phyloP scores from a whole-genome alignment of 2,888 invertebrate genomes.

The Chelonus formosanus region DNA sequence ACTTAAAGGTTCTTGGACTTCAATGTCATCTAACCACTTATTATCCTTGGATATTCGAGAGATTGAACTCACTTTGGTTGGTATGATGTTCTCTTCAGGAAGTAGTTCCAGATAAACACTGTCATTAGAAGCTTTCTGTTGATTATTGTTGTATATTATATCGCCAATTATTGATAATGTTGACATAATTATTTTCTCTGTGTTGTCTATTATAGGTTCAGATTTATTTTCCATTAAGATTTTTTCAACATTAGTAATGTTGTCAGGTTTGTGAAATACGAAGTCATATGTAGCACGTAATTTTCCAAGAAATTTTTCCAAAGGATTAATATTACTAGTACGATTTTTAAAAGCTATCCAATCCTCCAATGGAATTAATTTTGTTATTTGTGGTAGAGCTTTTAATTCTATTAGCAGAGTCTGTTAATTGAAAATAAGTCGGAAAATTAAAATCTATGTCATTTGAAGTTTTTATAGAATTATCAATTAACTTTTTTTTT shows the following conservation, averaged over 20 bases:
- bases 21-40: conserved; percentile 34
- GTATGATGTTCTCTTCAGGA: conserved; percentile 16
- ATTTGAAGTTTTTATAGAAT: too few relatives aligned
- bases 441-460: not conserved
- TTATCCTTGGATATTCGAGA: conserved; percentile 23
- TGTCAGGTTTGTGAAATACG: conserved; percentile 52
- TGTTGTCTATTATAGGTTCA: not conserved
- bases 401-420: conserved; percentile 46
- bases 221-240: conserved; percentile 41
- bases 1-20: conserved; percentile 44
- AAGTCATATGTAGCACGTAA: conserved; percentile 55
- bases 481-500: too few relatives aligned
- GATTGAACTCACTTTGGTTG: conserved; percentile 23
- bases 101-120: conserved; percentile 18
- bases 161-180: conserved; percentile 16
- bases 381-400: conserved; percentile 52
- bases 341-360: conserved; percentile 45
- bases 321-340: conserved; percentile 45
- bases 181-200: conserved; percentile 18
- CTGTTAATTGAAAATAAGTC: conserved; percentile 38
- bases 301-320: conserved; percentile 55
- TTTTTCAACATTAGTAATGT: conserved; percentile 50
- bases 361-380: conserved; percentile 52
- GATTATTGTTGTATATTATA: not conserved
- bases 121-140: conserved; percentile 1